Evolutionary conservation across 2,797 vertebrate genomes (phyloP), one percentile per base, ranked within the genome.

Genomic region (Bufotes viridis): DNA sequence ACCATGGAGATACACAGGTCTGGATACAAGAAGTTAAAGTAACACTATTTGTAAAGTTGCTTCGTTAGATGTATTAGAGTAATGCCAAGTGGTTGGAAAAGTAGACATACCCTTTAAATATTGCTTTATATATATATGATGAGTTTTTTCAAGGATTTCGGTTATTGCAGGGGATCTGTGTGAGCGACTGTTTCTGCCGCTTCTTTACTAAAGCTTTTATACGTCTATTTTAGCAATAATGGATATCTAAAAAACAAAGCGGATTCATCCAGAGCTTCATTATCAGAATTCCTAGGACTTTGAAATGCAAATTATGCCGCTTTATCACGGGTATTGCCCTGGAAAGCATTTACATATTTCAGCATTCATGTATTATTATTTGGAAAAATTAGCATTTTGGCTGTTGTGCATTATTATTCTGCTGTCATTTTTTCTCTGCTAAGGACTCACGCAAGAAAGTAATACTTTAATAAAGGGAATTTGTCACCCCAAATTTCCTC

Each of bases 151-250:
- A 42, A 42, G 34, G 34, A 63, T n/a, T 63, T n/a, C 11, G n/a
- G 58, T 20, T 49, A n/a, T 65, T 49, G 6, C 58, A 12, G 60
- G 17, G 11, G 29, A 63, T n/a, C 18, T 3, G 26, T 4, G 57
- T 80, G 60, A 81, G 58, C 15, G 6, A 14, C 22, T 63, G 14
- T 81, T 7, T 81, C 58, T 15, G 20, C 14, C 8, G 57, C 3
- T 81, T 11, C 18, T 65, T 26, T 61, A 9, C 53, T n/a, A 18
- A 18, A 10, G 55, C 26, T 12, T 81, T 58, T 12, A 63, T 13
- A 65, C 8, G 63, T 81, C 58, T n/a, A 81, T 13, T n/a, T 34
- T 81, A 22, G 60, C 58, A 49, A 65, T 81, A 81, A 81, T 63
- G 13, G 20, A 42, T 9, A 34, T 20, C 11, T 42, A 22, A 61